Conservation (phyloP, 2,888 invertebrate genomes). For the Dyspetes luteomarginatus region DNA sequence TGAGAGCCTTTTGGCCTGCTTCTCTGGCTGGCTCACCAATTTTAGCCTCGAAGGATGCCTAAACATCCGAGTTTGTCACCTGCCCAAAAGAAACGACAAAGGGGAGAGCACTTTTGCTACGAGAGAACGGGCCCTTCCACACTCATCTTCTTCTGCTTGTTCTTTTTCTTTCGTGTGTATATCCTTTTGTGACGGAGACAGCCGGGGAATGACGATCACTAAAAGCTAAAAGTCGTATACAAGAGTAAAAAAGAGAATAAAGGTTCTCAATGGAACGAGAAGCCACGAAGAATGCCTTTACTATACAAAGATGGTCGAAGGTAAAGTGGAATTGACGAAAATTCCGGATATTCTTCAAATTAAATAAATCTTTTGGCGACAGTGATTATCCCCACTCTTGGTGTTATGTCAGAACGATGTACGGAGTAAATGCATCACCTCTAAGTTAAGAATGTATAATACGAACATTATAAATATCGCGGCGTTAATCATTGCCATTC, state of each 20-base stretch:
- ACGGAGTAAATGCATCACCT: too few species aligned
- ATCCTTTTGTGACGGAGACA: not conserved
- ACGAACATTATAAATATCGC: too few species aligned
- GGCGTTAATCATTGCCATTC: too few species aligned
- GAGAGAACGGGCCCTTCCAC: constrained; percentile 8
- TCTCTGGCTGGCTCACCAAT: constrained; percentile 67
- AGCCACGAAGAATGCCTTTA: not conserved
- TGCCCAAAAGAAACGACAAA: constrained; percentile 62
- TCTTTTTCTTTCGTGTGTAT: not conserved
- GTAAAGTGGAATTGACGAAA: too few species aligned
- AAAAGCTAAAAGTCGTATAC: not conserved
- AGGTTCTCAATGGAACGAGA: not conserved
- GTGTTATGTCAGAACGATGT: too few species aligned
- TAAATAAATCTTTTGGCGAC: too few species aligned
- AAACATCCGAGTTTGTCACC: constrained; percentile 79
- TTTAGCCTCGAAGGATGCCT: constrained; percentile 73
- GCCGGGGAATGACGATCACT: not conserved
- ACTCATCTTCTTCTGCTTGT: not conserved
- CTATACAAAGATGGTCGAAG: not conserved
- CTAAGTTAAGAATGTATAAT: too few species aligned
- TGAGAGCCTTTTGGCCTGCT: constrained; percentile 37
- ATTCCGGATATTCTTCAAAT: too few species aligned
- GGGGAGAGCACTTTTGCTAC: not conserved
- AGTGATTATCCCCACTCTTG: too few species aligned
- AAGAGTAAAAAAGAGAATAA: not conserved